Evolutionary conservation across 53 echinoderm and acorn worm species (phyloP), one percentile per base, ranked within the genome.

Genomic region (Hippasteria phrygiana): DNA sequence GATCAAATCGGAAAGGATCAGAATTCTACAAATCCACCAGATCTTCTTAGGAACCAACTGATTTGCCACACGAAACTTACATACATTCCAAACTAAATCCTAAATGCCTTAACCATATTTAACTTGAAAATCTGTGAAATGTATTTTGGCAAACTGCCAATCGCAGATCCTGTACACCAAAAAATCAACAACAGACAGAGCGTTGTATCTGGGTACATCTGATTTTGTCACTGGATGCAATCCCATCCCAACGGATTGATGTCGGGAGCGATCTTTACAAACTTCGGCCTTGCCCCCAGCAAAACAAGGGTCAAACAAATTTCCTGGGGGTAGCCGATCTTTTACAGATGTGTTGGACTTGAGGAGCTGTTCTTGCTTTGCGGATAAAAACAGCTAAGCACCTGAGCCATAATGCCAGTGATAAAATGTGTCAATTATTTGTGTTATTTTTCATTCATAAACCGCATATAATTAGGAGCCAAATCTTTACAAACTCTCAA

Each of bases 271-370:
- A 3, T 13, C 41, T 38, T 40, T 41, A 24, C 43, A n/a, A 73
- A 73, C 35, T 43, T 11, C 4, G 70, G 71, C 85, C 85, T 85
- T 85, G 85, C 85, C 85, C 85, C 51, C 3, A 40, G 36, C 66
- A 31, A 32, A 82, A 13, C 29, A 50, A 9, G 46, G 85, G 85
- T 85, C 85, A 85, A 85, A 51, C 35, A 81, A n/a, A 85, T 85
- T 85, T 85, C 85, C 71, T 71, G 70, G 14, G 34, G 48, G 36
- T 55, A 37, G 13, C 16, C 35, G 26, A 85, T 85, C 50, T 69
- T 71, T 70, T 26, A 51, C 85, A 85, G 70, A 69, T 85, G 85
- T 85, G 35, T 22, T 48, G 27, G 10, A 46, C 18, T 28, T 43
- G 33, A 12, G 3, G 26, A 59, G 1, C n/a, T 59, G 24, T 76